Conservation (phyloP, 2,888 invertebrate genomes). For the Frankliniella intonsa region DNA sequence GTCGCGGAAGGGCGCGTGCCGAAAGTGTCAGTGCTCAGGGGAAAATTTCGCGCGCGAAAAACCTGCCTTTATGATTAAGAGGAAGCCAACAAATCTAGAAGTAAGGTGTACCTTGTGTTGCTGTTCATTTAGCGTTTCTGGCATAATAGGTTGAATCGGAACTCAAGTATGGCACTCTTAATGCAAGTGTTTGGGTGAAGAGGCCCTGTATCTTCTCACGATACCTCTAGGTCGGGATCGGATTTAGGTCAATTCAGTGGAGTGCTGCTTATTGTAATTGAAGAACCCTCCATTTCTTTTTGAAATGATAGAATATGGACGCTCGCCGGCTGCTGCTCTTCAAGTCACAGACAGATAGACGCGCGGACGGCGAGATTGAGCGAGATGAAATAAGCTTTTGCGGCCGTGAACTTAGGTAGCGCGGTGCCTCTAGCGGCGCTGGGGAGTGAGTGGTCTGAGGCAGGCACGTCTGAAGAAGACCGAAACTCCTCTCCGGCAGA, state of each 20-base stretch:
- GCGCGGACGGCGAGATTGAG: too few relatives aligned
- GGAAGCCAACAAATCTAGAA: too few relatives aligned
- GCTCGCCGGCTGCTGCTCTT: neutral
- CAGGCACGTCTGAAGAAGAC: neutral
- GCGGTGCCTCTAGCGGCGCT: neutral
- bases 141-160: neutral
- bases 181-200: too few relatives aligned
- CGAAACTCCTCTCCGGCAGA: neutral
- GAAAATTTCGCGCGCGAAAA: too few relatives aligned
- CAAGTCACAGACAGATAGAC: neutral
- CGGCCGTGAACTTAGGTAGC: neutral
- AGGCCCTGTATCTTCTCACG: neutral
- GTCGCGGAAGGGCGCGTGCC: too few relatives aligned
- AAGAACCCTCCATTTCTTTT: neutral
- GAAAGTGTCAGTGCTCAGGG: too few relatives aligned
- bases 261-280: neutral
- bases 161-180: neutral
- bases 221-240: neutral
- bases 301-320: neutral
- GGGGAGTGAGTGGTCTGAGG: neutral
- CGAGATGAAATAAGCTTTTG: neutral
- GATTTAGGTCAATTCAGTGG: too few relatives aligned
- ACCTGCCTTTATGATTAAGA: too few relatives aligned
- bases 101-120: too few relatives aligned
- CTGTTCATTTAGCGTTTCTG: too few relatives aligned